These are phyloP conservation scores for Falcunculus frontatus DNA, from an alignment of 2,113 vertebrate species.

Conservation along the genomic window DNA sequence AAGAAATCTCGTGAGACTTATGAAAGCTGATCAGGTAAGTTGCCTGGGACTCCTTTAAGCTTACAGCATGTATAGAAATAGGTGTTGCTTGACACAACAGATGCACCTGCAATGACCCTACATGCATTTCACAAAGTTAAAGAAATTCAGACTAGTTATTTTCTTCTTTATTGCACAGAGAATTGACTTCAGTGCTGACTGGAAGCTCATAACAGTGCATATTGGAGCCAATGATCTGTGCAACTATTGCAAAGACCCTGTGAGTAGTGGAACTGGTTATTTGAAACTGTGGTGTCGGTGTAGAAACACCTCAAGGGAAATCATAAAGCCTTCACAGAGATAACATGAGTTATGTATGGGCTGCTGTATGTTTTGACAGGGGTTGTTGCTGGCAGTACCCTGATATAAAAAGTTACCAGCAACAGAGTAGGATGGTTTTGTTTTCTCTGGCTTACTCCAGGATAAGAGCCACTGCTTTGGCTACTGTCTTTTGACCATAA, in stretches of 20 bases:
- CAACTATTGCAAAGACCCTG: conserved; percentile 82
- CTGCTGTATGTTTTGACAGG: neutral
- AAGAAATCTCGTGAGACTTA: conserved; percentile 74
- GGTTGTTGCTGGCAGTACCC: neutral
- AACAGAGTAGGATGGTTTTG: neutral
- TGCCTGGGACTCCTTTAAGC: neutral
- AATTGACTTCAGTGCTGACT: conserved; percentile 82
- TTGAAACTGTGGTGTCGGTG: neutral
- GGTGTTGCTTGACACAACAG: neutral
- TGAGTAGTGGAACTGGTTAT: conserved; percentile 62
- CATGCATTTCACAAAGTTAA: neutral
- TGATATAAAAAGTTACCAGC: neutral
- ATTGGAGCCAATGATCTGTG: conserved; percentile 86
- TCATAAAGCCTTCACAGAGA: neutral
- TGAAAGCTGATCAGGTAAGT: conserved; percentile 84
- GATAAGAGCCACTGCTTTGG: neutral
- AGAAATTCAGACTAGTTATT: neutral
- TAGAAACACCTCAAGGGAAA: neutral
- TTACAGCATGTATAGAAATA: neutral
- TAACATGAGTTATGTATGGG: neutral
- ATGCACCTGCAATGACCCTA: neutral
- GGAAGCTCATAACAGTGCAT: conserved; percentile 91
- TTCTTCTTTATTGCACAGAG: conserved; percentile 68
- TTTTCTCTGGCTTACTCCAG: neutral
- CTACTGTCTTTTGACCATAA: neutral